Evolutionary conservation across 2,888 invertebrate genomes (phyloP).

Genomic region (Phorcus lineatus): DNA sequence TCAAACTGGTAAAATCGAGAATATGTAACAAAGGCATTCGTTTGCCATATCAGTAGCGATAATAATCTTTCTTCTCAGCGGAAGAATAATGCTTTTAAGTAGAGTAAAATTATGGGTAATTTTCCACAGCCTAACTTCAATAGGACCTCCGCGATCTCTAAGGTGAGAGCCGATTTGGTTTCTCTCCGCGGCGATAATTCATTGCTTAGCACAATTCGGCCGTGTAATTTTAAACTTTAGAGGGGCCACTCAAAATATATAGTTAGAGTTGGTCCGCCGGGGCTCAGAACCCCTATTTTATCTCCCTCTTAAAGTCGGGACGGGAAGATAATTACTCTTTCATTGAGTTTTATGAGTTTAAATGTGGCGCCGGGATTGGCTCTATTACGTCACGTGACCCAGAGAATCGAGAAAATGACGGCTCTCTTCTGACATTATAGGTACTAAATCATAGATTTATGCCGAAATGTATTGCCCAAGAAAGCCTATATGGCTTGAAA

Average conservation of each 20-base stretch:
- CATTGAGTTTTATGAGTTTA: constrained; percentile 15
- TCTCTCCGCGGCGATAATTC: background rate
- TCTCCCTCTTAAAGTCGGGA: background rate
- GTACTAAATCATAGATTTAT: constrained; percentile 15
- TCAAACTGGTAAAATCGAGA: too few relatives aligned
- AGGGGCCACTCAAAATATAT: background rate
- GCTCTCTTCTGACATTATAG: constrained; percentile 8
- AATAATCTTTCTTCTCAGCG: too few relatives aligned
- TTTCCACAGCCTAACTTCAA: background rate
- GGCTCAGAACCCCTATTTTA: background rate
- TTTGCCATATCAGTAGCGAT: too few relatives aligned
- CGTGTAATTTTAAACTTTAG: constrained; percentile 3
- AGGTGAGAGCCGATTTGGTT: background rate
- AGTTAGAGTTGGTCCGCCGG: background rate
- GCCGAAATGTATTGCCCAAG: constrained; percentile 4
- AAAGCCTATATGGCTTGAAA: background rate
- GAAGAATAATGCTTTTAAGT: background rate
- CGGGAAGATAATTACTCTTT: constrained; percentile 5
- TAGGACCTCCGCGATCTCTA: background rate
- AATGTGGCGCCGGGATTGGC: constrained; percentile 10
- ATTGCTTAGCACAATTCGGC: background rate
- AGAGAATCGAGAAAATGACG: background rate
- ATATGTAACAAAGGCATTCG: too few relatives aligned
- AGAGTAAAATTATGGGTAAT: constrained; percentile 7
- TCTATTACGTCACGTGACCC: constrained; percentile 13